These are phyloP conservation scores for Esox masquinongy DNA, from an alignment of 2,797 vertebrate genomes.

Conservation along the genomic window DNA sequence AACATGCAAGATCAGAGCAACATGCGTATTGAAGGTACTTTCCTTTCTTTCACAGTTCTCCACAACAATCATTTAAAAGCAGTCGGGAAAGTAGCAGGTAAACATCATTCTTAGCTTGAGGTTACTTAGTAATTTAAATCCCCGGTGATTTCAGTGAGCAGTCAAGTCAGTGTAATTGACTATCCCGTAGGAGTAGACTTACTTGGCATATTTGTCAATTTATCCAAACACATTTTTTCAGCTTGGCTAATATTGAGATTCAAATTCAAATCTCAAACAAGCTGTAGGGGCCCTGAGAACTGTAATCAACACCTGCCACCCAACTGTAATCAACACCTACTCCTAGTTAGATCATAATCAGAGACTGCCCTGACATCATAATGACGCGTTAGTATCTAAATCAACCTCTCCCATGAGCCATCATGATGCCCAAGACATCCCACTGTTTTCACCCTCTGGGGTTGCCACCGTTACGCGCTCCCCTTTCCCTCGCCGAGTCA, in stretches of 20 bases:
- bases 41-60: slow-evolving; percentile 8
- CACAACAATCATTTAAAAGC: not conserved
- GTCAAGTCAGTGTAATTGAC: not conserved
- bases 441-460: not conserved
- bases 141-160: not conserved
- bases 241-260: not conserved
- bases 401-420: slow-evolving; percentile 18
- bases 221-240: too few species aligned
- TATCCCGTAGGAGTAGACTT: not conserved
- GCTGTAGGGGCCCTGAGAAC: not conserved
- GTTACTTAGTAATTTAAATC: not conserved
- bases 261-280: not conserved
- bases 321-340: not conserved
- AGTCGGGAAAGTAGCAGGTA: not conserved
- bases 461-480: not conserved
- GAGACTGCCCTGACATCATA: slow-evolving; percentile 25
- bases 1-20: slow-evolving; percentile 31
- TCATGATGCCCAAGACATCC: not conserved
- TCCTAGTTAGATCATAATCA: slow-evolving; percentile 32
- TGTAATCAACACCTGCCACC: not conserved
- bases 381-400: slow-evolving; percentile 10
- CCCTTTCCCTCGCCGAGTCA: slow-evolving; percentile 32
- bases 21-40: slow-evolving; percentile 4
- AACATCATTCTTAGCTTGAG: not conserved
- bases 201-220: too few species aligned